phyloP scores from a whole-genome alignment of 2,797 vertebrate genomes.

The Gymnodraco acuticeps region DNA sequence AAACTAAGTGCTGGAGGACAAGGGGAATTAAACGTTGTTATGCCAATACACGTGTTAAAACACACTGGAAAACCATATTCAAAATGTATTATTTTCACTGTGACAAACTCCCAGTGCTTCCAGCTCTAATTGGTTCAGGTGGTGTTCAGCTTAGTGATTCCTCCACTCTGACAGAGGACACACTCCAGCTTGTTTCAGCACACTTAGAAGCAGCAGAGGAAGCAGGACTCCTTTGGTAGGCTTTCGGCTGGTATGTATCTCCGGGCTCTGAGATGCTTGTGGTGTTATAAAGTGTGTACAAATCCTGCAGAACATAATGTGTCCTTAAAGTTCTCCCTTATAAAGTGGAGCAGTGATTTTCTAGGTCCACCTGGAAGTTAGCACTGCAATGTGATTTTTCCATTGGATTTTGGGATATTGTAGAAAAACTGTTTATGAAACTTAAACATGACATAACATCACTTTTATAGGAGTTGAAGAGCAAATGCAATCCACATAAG shows the following conservation, averaged over 20 bases:
- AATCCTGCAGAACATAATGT: slow-evolving; percentile 3
- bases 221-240: background rate
- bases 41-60: background rate
- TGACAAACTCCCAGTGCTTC: slow-evolving; percentile 47
- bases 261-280: too few relatives aligned
- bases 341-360: too few relatives aligned
- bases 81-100: slow-evolving; percentile 14
- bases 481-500: too few relatives aligned
- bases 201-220: slow-evolving; percentile 4
- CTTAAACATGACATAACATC: too few relatives aligned
- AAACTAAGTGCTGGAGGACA: background rate
- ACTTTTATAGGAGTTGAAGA: too few relatives aligned
- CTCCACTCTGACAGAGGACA: slow-evolving; percentile 42
- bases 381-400: too few relatives aligned
- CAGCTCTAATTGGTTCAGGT: slow-evolving; percentile 52
- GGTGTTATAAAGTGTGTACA: slow-evolving; percentile 1
- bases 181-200: slow-evolving; percentile 55
- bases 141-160: slow-evolving; percentile 47
- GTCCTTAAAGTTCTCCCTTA: background rate
- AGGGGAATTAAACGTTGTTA: background rate
- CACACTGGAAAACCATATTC: background rate
- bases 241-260: slow-evolving; percentile 2
- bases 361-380: too few relatives aligned
- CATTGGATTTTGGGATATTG: too few relatives aligned
- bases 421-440: too few relatives aligned